Evolutionary conservation across 1,140 invertebrate species (phyloP).

Genomic region (Nylanderia fulva): DNA sequence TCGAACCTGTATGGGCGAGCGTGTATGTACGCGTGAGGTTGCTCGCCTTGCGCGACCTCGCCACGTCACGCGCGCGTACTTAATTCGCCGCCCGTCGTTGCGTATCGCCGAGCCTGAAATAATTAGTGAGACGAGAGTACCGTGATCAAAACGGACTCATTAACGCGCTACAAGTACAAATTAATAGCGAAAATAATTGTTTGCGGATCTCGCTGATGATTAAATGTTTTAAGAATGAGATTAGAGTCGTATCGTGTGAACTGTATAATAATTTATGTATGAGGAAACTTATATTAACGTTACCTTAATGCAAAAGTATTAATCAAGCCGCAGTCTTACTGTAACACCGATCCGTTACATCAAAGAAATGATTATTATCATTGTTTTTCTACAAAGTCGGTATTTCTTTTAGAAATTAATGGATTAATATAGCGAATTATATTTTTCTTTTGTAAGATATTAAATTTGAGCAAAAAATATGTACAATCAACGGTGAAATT

Average conservation of each 20-base stretch:
- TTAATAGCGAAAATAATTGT: neutral
- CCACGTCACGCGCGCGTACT: conserved; percentile 70
- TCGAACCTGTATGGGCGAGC: conserved; percentile 52
- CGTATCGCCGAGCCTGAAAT: conserved; percentile 37
- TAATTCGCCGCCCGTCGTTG: conserved; percentile 8
- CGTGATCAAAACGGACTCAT: conserved; percentile 30
- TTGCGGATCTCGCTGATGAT: neutral
- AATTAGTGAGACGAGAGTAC: conserved; percentile 15
- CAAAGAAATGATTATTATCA: neutral
- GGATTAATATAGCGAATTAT: no score
- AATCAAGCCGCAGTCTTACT: neutral
- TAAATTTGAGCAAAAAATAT: neutral
- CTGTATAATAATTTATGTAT: no score
- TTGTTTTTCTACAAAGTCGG: neutral
- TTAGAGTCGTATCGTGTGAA: no score
- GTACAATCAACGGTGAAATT: neutral
- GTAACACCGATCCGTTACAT: neutral
- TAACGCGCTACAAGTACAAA: neutral
- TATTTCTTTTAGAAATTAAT: neutral
- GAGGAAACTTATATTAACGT: no score
- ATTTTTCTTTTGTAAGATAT: neutral
- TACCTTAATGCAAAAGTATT: neutral
- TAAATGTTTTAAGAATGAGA: neutral
- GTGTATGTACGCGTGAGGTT: conserved; percentile 74
- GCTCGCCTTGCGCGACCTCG: conserved; percentile 81